Evolutionary conservation across 2,113 vertebrate genomes (phyloP), one percentile per base, ranked within the genome.

Genomic region (Indicator indicator): DNA sequence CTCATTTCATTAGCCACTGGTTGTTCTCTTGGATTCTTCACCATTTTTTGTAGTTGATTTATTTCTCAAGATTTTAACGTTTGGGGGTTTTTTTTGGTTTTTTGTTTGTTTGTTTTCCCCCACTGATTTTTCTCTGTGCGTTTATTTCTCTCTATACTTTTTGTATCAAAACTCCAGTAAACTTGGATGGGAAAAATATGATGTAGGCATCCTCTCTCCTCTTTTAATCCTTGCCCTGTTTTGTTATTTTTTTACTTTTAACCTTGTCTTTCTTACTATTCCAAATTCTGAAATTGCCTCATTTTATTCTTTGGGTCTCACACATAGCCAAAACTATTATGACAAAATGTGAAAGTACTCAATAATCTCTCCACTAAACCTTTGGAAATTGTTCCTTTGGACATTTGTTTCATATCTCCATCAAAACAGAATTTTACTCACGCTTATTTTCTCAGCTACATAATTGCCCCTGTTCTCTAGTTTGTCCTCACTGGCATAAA

Each of bases 401-500:
- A n/a, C 6, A 21, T 52, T 92, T 67, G 38, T 63, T 85, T 89
- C 1, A 0, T 42, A 63, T 62, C 5, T 32, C 33, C 42, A 64
- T 33, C 30, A 87, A 87, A 80, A 71, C 5, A 28, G 30, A 52
- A 5, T 56, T 89, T 69, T 86, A 98, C 99, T 99, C 94, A 99
- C 99, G 3, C 97, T 98, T 97, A 99, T 97, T 90, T 97, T 97
- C 93, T 97, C 97, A 55, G 97, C 97, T 68, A 99, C 98, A 13
- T 98, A 98, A 96, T 99, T 98, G 38, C 99, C 99, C n/a, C 99
- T 98, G 98, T 99, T 99, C 97, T 98, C 98, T 94, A 99, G 98
- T 94, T 99, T 99, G 90, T 99, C 99, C 19, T 99, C 99, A 81
- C 98, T 99, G 21, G 99, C 99, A 44, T 99, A 99, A 97, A 99